Base-by-base conservation (phyloP, 1,140 invertebrate species). In the Oryctes rhinoceros region DNA sequence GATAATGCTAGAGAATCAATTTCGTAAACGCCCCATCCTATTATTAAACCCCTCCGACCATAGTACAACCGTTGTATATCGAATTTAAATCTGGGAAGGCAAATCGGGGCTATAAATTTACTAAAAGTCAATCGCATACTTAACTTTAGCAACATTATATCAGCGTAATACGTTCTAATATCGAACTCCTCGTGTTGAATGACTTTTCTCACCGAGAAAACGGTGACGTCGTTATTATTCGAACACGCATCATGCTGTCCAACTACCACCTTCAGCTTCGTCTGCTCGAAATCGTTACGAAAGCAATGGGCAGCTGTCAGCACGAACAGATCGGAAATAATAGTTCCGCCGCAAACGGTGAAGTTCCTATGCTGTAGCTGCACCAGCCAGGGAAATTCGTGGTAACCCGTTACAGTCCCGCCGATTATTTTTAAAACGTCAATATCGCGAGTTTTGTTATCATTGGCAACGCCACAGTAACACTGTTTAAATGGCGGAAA, bases 121-220 rank as follows among this genome's bases (percentile, higher is more conserved):
- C 53, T 78, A 59, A 53, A 78, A 20, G 15, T 30, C 47, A 78
- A 30, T 13, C 49, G 39, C 49, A 78, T 53, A 20, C 77, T 78
- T 59, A 78, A 78, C 15, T 59, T 47, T 24, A 78, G 35, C 24
- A 78, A 35, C 77, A 78, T 78, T 35, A 78, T 78, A 59, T 78
- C 77, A 6, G 77, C 77, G 49, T 53, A 78, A 13, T 30, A 78
- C 9, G n/a, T 78, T 24, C 30, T 53, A 6, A 53, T 20, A 20
- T 78, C 77, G 24, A 59, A 78, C 30, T 78, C 30, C 59, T 49
- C 47, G 20, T 78, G 77, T 59, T 37, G 47, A 1, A 78, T 20
- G n/a, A 78, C 24, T 59, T 59, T 78, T 4, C 35, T 78, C 11
- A 78, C 47, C 49, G 77, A 78, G 3, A 78, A 11, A 1, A 59